Conservation (phyloP, 2,113 vertebrate species). For the Python bivittatus region DNA sequence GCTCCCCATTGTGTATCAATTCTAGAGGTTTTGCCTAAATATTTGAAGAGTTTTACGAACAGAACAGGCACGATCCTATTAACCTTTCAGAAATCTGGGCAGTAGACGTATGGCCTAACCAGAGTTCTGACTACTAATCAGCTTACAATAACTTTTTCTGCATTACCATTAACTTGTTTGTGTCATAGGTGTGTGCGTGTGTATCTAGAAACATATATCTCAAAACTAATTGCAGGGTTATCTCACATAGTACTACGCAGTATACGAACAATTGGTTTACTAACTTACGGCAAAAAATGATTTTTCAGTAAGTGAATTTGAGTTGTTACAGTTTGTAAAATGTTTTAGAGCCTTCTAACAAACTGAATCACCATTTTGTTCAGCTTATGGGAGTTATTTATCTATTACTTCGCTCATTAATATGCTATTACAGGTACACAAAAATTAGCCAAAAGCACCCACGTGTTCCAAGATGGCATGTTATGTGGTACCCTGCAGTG, state of each 20-base stretch:
- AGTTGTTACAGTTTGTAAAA: not conserved
- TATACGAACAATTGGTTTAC: conserved; percentile 28
- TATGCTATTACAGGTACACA: conserved; percentile 37
- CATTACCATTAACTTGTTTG: conserved; percentile 51
- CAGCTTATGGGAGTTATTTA: conserved; percentile 51
- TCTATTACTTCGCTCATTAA: conserved; percentile 57
- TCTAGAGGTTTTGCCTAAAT: not conserved
- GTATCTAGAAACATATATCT: too few species aligned
- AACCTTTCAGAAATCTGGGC: not conserved
- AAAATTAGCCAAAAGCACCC: conserved; percentile 46
- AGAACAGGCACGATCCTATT: not conserved
- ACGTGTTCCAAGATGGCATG: conserved; percentile 23
- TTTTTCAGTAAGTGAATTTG: not conserved
- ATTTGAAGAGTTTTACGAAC: not conserved
- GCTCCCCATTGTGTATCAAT: not conserved
- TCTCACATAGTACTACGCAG: conserved; percentile 17
- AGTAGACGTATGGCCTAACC: conserved; percentile 8
- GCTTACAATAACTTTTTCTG: conserved; percentile 47
- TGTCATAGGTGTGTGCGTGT: conserved; percentile 47
- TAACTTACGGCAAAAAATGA: not conserved
- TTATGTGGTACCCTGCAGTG: conserved; percentile 23
- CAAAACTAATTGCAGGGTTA: not conserved
- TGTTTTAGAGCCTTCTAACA: conserved; percentile 27
- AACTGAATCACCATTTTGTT: conserved; percentile 41
- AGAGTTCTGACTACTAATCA: conserved; percentile 45